These are phyloP conservation scores for Yponomeuta malinellus DNA, from an alignment of 2,888 invertebrate genomes.

Conservation along the genomic window DNA sequence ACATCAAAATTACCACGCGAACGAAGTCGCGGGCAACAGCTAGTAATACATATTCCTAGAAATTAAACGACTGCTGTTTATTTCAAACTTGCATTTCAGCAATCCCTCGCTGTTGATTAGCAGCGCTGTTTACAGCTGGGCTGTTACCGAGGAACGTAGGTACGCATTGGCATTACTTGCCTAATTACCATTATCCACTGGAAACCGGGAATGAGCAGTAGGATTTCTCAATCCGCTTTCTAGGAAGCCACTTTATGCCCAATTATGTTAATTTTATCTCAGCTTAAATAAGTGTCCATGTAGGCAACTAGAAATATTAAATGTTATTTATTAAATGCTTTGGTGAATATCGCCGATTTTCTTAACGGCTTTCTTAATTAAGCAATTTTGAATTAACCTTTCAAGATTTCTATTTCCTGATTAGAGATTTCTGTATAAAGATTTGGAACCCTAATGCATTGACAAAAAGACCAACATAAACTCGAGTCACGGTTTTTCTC, in stretches of 20 bases:
- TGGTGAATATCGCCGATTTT: neutral
- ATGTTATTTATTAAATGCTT: neutral
- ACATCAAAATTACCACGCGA: too few relatives aligned
- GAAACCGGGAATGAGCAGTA: neutral
- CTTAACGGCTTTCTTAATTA: neutral
- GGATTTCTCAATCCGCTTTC: neutral
- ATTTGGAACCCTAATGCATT: neutral
- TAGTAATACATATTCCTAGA: too few relatives aligned
- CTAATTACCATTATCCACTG: neutral
- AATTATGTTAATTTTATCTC: neutral
- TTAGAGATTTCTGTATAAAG: neutral
- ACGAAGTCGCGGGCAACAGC: too few relatives aligned
- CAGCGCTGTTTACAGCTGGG: neutral
- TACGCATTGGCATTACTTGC: neutral
- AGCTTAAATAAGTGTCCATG: neutral
- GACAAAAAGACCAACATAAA: too few relatives aligned
- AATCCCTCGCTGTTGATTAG: neutral
- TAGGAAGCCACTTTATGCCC: neutral
- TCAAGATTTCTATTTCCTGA: neutral
- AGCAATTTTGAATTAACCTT: neutral
- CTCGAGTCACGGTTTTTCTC: too few relatives aligned
- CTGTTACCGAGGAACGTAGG: neutral
- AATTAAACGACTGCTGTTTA: too few relatives aligned
- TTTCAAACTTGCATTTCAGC: too few relatives aligned
- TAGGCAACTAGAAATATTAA: neutral